These are phyloP conservation scores for Nymphalis c-album DNA, from an alignment of 2,888 invertebrate species.

Conservation along the genomic window DNA sequence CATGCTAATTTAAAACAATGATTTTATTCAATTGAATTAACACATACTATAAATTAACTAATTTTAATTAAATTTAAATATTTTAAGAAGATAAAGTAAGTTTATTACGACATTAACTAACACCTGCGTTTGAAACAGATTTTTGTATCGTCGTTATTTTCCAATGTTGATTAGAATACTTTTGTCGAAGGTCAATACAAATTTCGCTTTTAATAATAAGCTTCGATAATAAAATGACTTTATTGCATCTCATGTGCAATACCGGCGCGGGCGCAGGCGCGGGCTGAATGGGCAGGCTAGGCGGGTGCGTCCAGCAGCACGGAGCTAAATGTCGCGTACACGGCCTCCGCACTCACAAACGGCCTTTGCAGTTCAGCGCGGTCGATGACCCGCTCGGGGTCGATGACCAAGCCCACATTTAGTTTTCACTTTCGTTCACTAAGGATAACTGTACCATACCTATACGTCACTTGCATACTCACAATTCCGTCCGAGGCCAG, in stretches of 20 bases:
- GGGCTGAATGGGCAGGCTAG: constrained; percentile 45
- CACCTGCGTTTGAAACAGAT: constrained; percentile 2
- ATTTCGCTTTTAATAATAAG: constrained; percentile 36
- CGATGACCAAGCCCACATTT: constrained; percentile 76
- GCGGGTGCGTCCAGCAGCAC: constrained; percentile 56
- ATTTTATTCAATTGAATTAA: neutral
- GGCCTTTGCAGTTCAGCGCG: constrained; percentile 81
- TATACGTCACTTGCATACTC: constrained; percentile 43
- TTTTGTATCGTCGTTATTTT: constrained; percentile 1
- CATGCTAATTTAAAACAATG: no score
- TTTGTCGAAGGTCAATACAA: constrained; percentile 18
- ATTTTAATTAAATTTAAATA: neutral
- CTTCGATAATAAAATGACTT: constrained; percentile 31
- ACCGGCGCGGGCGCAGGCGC: constrained; percentile 47
- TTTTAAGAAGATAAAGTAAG: constrained; percentile 5
- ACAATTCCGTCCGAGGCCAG: constrained; percentile 17
- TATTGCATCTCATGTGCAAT: constrained; percentile 51
- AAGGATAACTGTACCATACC: constrained; percentile 79
- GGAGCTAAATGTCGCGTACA: constrained; percentile 70
- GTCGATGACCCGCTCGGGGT: constrained; percentile 75
- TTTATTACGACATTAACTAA: constrained; percentile 7
- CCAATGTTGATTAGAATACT: constrained; percentile 5
- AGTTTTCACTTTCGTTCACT: constrained; percentile 81
- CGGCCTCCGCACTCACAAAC: constrained; percentile 80
- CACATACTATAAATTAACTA: neutral